Evolutionary conservation across 2,888 invertebrate species (phyloP).

Genomic region (Platypus cylindrus): DNA sequence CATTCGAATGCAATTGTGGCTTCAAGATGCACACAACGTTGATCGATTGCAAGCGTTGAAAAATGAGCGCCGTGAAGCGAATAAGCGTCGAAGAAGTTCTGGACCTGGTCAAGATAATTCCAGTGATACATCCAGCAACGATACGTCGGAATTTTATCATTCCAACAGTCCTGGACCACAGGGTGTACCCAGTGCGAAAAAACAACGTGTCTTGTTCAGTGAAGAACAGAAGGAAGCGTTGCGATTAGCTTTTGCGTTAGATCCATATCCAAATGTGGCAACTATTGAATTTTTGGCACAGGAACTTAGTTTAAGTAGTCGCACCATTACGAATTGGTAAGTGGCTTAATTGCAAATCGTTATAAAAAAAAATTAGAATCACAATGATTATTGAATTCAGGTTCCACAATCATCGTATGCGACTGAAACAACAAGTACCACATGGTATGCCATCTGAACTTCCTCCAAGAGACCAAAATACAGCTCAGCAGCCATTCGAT

Average conservation of each 20-base stretch:
- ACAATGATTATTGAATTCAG: constrained; percentile 3
- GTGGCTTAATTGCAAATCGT: background rate
- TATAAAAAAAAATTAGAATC: background rate
- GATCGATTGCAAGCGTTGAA: constrained; percentile 85
- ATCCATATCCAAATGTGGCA: constrained; percentile 93
- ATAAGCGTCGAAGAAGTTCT: constrained; percentile 75
- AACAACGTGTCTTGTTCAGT: constrained; percentile 91
- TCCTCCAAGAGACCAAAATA: constrained; percentile 61
- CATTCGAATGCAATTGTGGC: constrained; percentile 93
- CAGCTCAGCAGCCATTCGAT: constrained; percentile 61
- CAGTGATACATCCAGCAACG: constrained; percentile 78
- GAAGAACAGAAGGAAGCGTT: constrained; percentile 98
- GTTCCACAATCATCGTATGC: constrained; percentile 98
- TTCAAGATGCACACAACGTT: constrained; percentile 89
- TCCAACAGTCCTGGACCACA: constrained; percentile 68
- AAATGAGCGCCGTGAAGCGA: constrained; percentile 82
- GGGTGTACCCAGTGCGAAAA: constrained; percentile 78
- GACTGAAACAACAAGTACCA: constrained; percentile 44
- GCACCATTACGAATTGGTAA: constrained; percentile 95
- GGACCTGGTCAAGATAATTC: constrained; percentile 77
- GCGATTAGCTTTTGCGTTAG: constrained; percentile 83
- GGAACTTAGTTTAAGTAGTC: constrained; percentile 79
- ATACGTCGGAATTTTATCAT: constrained; percentile 79
- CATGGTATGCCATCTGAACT: constrained; percentile 53
- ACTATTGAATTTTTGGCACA: constrained; percentile 91